These are phyloP conservation scores for Sylvietta virens DNA, from an alignment of 2,113 vertebrate genomes.

Conservation along the genomic window DNA sequence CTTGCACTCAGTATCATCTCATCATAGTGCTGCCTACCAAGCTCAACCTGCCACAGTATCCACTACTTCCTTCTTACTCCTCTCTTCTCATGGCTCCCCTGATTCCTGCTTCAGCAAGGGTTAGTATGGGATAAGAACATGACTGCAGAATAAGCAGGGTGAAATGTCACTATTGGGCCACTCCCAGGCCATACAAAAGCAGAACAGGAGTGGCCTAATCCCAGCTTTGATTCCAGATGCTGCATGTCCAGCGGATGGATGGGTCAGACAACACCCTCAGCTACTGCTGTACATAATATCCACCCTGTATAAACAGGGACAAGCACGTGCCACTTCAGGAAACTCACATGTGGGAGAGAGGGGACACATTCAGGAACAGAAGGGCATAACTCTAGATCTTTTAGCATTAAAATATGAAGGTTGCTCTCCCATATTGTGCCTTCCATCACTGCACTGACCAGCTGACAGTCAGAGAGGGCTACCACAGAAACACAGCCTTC, in stretches of 20 bases:
- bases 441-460: background rate
- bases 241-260: background rate
- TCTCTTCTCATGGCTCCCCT: background rate
- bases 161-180: background rate
- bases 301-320: background rate
- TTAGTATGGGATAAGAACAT: background rate
- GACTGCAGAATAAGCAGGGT: background rate
- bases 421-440: background rate
- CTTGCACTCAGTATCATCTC: background rate
- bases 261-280: background rate
- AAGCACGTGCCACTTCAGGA: background rate
- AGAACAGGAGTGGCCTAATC: background rate
- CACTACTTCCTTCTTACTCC: background rate
- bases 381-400: background rate
- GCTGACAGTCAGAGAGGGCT: background rate
- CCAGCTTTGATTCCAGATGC: background rate
- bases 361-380: background rate
- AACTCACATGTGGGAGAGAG: background rate
- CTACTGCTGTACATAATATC: background rate
- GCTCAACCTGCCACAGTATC: background rate
- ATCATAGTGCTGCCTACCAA: background rate
- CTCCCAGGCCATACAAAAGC: background rate
- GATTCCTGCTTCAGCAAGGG: background rate
- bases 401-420: background rate
- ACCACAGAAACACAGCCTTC: background rate